Percentiles rank a stretch among this genome's conserved stretches.
Conservation (phyloP, 2,113 vertebrate genomes). For the Seriola dumerili region DNA sequence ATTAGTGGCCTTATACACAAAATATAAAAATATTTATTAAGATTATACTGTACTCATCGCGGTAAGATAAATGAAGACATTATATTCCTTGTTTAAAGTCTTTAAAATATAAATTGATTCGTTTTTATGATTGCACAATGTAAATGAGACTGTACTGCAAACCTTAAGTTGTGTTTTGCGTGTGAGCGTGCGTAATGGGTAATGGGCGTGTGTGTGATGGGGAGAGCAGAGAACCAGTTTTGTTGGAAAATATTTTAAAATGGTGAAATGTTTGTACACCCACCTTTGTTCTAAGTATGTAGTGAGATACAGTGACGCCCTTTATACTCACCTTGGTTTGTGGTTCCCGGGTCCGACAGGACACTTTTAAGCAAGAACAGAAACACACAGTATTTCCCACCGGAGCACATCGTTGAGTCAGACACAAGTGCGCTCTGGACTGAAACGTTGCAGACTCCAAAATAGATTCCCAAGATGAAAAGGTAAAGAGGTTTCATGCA, state of each 20-base stretch:
- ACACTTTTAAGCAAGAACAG: constrained; percentile 78
- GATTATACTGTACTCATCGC: no score
- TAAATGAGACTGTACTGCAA: not conserved
- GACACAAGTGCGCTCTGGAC: constrained; percentile 60
- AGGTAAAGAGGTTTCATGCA: constrained; percentile 53
- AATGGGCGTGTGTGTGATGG: not conserved
- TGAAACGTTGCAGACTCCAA: constrained; percentile 48
- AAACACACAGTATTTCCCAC: constrained; percentile 77
- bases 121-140: not conserved
- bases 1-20: no score
- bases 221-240: not conserved
- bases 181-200: not conserved
- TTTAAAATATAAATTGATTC: no score
- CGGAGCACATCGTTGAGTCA: constrained; percentile 76
- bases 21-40: not conserved
- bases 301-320: not conserved
- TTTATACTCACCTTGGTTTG: constrained; percentile 83
- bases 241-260: not conserved
- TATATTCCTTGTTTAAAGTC: not conserved
- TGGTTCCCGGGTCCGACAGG: constrained; percentile 78
- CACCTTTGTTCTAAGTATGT: not conserved
- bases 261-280: not conserved
- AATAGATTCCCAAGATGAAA: constrained; percentile 46
- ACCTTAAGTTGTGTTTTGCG: not conserved
- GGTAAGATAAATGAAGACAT: not conserved